Percentiles rank a stretch among this genome's conserved stretches.
These are phyloP conservation scores for Bombyx mandarina DNA, from an alignment of 1,140 invertebrate species.

Conservation along the genomic window DNA sequence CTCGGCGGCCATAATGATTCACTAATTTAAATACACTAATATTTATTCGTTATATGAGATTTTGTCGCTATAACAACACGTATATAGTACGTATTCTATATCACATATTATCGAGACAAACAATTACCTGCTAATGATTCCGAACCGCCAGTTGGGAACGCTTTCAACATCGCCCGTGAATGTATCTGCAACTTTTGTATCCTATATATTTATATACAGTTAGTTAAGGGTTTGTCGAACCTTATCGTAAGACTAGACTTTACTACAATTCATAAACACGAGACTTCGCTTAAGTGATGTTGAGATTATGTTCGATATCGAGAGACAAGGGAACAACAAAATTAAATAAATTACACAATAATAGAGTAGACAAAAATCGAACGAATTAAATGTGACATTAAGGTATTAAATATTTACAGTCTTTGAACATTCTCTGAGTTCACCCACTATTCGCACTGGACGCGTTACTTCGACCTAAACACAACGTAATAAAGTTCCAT, in stretches of 20 bases:
- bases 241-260: conserved; percentile 68
- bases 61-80: conserved; percentile 37
- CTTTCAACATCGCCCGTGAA: conserved; percentile 30
- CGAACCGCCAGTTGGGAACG: conserved; percentile 9
- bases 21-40: conserved; percentile 8
- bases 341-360: conserved; percentile 26
- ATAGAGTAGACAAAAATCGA: conserved; percentile 10
- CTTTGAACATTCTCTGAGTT: conserved; percentile 10
- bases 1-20: conserved; percentile 25
- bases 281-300: conserved; percentile 47
- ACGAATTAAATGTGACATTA: conserved; percentile 9
- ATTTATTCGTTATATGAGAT: conserved; percentile 43
- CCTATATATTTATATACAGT: conserved; percentile 54
- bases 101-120: conserved; percentile 52
- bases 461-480: too few relatives aligned
- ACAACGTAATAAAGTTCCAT: conserved; percentile 4
- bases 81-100: conserved; percentile 44
- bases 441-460: too few relatives aligned
- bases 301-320: conserved; percentile 19
- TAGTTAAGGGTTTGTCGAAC: conserved; percentile 51
- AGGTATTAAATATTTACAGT: conserved; percentile 26
- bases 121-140: conserved; percentile 40
- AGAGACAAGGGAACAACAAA: conserved; percentile 33
- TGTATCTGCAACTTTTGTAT: conserved; percentile 42
- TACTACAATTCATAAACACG: conserved; percentile 57